A percentile compares a stretch with the other conserved stretches of the same genome.
Conservation (phyloP, 1,140 invertebrate species). For the Drosophila rufa region DNA sequence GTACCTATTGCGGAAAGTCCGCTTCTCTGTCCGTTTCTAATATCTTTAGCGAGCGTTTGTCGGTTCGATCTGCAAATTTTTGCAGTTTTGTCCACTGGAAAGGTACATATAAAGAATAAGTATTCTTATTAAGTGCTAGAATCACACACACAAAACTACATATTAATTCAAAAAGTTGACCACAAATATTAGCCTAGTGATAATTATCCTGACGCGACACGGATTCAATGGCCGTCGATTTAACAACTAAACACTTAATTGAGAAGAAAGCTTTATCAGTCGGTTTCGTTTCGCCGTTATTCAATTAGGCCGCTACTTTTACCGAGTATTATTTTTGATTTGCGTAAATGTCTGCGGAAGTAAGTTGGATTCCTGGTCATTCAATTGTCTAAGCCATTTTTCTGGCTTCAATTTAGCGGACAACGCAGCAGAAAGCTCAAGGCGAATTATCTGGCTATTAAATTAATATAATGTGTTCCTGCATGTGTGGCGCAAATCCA, state of each 20-base stretch:
- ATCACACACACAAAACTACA: background rate
- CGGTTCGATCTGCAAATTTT: too few species aligned
- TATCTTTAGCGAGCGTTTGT: too few species aligned
- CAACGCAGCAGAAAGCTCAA: slow-evolving; percentile 41
- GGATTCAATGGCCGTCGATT: background rate
- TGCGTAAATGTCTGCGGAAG: slow-evolving; percentile 66
- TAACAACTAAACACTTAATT: background rate
- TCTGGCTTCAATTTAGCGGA: slow-evolving; percentile 34
- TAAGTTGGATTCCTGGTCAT: slow-evolving; percentile 49
- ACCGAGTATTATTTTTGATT: slow-evolving; percentile 37
- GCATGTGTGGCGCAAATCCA: slow-evolving; percentile 24
- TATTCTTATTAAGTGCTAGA: background rate
- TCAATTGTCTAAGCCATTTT: slow-evolving; percentile 26
- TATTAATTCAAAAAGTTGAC: background rate
- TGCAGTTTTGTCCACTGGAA: too few species aligned
- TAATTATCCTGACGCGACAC: background rate
- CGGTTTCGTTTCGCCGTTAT: slow-evolving; percentile 43
- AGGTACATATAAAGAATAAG: too few species aligned
- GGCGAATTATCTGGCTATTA: slow-evolving; percentile 47
- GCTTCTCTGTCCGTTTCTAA: too few species aligned
- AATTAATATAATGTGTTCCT: slow-evolving; percentile 49
- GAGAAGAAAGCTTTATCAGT: slow-evolving; percentile 4
- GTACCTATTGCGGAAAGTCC: too few species aligned
- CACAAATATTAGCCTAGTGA: background rate
- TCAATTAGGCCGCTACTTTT: slow-evolving; percentile 35